Conservation (phyloP, 2,888 invertebrate species). For the Temnothorax rugatulus region DNA sequence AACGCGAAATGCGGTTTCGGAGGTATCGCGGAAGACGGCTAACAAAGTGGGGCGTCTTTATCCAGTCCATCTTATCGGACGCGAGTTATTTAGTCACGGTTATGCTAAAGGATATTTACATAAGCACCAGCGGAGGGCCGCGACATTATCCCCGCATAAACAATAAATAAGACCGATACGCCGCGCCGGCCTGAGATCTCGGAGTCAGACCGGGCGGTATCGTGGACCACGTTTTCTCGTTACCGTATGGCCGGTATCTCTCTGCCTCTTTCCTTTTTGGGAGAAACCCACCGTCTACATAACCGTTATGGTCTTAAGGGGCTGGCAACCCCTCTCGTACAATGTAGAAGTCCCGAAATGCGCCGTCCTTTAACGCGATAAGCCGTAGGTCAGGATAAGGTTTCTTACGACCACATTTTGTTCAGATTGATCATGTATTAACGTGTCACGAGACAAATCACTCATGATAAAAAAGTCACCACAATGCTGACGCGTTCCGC, state of each 20-base stretch:
- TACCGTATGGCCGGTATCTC: slow-evolving; percentile 67
- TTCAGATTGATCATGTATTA: slow-evolving; percentile 66
- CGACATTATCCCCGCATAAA: slow-evolving; percentile 68
- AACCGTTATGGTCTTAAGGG: slow-evolving; percentile 76
- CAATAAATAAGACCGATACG: slow-evolving; percentile 71
- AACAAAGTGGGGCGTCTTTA: slow-evolving; percentile 75
- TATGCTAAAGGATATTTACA: slow-evolving; percentile 76
- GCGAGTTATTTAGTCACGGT: slow-evolving; percentile 71
- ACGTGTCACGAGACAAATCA: slow-evolving; percentile 65
- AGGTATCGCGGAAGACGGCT: slow-evolving; percentile 57
- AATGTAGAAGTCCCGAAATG: slow-evolving; percentile 72
- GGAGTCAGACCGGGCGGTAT: slow-evolving; percentile 41
- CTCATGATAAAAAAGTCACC: slow-evolving; percentile 17
- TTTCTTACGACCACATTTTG: slow-evolving; percentile 69
- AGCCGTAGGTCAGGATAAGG: slow-evolving; percentile 71
- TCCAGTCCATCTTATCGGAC: slow-evolving; percentile 74
- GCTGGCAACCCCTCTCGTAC: slow-evolving; percentile 63
- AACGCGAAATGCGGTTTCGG: not conserved
- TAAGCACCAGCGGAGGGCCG: slow-evolving; percentile 64
- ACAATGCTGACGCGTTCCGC: too few relatives aligned
- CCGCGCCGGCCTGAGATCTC: slow-evolving; percentile 23
- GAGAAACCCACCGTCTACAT: slow-evolving; percentile 65
- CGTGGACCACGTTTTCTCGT: slow-evolving; percentile 69
- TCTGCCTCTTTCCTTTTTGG: slow-evolving; percentile 61
- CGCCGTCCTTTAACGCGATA: slow-evolving; percentile 75